Evolutionary conservation across 2,113 vertebrate genomes (phyloP).

Genomic region (Lethenteron reissneri): DNA sequence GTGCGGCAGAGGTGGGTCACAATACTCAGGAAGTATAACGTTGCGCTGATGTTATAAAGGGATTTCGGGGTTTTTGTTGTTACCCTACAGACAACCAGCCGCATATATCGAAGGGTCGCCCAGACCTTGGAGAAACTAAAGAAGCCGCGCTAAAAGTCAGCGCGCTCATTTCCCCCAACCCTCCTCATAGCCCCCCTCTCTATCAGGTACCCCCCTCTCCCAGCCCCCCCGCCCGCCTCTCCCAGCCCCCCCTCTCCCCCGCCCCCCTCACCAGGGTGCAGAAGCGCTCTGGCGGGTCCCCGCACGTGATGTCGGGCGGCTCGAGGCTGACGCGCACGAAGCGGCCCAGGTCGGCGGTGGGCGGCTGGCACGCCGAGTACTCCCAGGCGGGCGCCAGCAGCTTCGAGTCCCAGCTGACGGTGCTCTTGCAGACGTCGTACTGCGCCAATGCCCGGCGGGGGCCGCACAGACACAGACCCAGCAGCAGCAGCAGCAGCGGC

Average conservation of each 20-base stretch:
- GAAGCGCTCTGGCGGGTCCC: slow-evolving; percentile 74
- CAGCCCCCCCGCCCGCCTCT: background rate
- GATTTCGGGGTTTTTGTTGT: too few relatives aligned
- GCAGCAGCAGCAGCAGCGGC: slow-evolving; percentile 41
- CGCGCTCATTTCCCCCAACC: background rate
- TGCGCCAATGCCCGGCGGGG: slow-evolving; percentile 46
- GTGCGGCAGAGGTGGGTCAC: too few relatives aligned
- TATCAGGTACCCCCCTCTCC: background rate
- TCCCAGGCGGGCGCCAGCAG: slow-evolving; percentile 76
- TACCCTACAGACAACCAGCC: too few relatives aligned
- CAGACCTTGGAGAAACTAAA: too few relatives aligned
- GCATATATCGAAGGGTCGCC: too few relatives aligned
- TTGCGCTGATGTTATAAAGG: too few relatives aligned
- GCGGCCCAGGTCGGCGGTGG: slow-evolving; percentile 56
- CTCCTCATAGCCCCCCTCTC: background rate
- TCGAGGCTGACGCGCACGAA: slow-evolving; percentile 67
- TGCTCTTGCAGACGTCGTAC: slow-evolving; percentile 91
- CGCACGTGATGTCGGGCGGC: slow-evolving; percentile 66
- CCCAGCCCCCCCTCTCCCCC: background rate
- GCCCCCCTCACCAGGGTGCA: slow-evolving; percentile 70
- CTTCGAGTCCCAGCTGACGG: slow-evolving; percentile 64
- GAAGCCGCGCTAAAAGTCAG: too few relatives aligned
- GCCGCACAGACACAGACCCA: slow-evolving; percentile 38
- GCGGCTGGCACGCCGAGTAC: slow-evolving; percentile 84
- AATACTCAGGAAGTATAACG: too few relatives aligned